Evolutionary conservation across 2,888 invertebrate species (phyloP), one percentile per base, ranked within the genome.

Genomic region (Patella pellucida): DNA sequence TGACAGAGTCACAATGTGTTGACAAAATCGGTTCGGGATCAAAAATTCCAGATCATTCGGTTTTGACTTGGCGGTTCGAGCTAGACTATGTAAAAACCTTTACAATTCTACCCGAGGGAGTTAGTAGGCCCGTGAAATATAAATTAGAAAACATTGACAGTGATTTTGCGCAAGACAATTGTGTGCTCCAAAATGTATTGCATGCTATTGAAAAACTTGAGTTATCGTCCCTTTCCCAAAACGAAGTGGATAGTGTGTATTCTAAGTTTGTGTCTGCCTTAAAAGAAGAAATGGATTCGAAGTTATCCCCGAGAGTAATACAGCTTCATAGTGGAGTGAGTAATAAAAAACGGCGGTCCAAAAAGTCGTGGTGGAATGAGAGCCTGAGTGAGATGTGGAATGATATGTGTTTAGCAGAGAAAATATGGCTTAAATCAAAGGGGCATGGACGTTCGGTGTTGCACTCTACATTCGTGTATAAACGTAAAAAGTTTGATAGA

Each of bases 281-380:
- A 62, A 62, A 62, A n/a, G 19, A 19, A 19, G 62, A 62, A 62
- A 62, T 62, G 62, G 62, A 62, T 62, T 11, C 16, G n/a, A 62
- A 62, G 19, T n/a, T 62, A 15, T n/a, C 62, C n/a, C 62, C 62
- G 9, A 15, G n/a, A n/a, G 19, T 19, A 15, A 19, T 62, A n/a
- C 9, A 19, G n/a, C n/a, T 62, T n/a, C 1, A 62, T 19, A 62
- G 62, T 62, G 15, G 62, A 19, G 15, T 9, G n/a, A 56, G 56
- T n/a, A 19, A 62, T 19, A 62, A 62, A 62, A 15, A 15, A 16
- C 62, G n/a, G 3, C 62, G 62, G 19, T 19, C n/a, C 19, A 62
- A 62, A 62, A 62, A 62, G 23, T 23, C 62, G 23, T 62, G 62
- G 62, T 62, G 62, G 62, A 62, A 62, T 16, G 62, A 16, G 9